These are phyloP conservation scores for Siniperca chuatsi DNA, from an alignment of 2,113 vertebrate genomes.

Conservation along the genomic window DNA sequence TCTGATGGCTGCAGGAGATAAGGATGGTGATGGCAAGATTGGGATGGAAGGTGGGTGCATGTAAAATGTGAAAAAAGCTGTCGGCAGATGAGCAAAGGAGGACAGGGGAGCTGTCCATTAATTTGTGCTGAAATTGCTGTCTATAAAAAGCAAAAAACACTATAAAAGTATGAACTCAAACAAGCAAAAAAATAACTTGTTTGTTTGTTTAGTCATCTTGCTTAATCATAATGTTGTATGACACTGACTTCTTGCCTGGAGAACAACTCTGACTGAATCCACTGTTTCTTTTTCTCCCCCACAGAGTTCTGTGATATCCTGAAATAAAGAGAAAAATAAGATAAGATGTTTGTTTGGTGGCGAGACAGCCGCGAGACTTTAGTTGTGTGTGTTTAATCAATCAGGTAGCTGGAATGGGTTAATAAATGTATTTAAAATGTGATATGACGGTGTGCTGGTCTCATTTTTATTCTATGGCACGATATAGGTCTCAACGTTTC, in stretches of 20 bases:
- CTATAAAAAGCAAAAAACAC: not conserved
- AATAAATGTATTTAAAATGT: constrained; percentile 64
- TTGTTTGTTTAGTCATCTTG: constrained; percentile 23
- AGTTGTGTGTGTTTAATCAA: constrained; percentile 34
- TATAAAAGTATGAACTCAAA: not conserved
- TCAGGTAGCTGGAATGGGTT: constrained; percentile 38
- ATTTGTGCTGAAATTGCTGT: constrained; percentile 67
- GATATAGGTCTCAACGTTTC: not conserved
- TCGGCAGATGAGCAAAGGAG: not conserved
- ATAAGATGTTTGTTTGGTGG: constrained; percentile 28
- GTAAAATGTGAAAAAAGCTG: constrained; percentile 26
- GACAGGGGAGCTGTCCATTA: constrained; percentile 59
- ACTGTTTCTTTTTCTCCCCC: constrained; percentile 7
- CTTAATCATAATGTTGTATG: not conserved
- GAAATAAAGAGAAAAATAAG: constrained; percentile 66
- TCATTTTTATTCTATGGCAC: not conserved
- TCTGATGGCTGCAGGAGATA: constrained; percentile 84
- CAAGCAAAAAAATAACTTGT: constrained; percentile 4
- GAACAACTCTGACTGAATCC: constrained; percentile 5
- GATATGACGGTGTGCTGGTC: constrained; percentile 15
- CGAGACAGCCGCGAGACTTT: not conserved
- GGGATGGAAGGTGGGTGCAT: constrained; percentile 83
- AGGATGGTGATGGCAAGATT: constrained; percentile 87
- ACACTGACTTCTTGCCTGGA: constrained; percentile 5
- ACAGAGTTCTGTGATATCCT: constrained; percentile 86